These are phyloP conservation scores for Elmis aenea DNA, from an alignment of 2,888 invertebrate species.

Conservation along the genomic window DNA sequence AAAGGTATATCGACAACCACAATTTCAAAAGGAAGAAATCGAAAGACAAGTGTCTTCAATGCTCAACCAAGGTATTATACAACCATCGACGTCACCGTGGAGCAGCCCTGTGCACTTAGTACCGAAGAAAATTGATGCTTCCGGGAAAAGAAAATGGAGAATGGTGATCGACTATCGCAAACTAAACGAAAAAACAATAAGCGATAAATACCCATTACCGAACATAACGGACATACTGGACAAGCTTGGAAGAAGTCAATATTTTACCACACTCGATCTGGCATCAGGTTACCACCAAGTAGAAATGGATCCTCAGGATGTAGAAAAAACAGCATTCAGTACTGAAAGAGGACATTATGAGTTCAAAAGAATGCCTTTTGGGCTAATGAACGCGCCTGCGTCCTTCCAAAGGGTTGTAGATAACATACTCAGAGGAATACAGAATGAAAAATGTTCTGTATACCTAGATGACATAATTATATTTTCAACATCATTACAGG, in stretches of 20 bases:
- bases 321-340: slow-evolving; percentile 33
- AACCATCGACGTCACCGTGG: slow-evolving; percentile 3
- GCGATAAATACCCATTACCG: too few relatives aligned
- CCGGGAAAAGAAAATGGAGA: slow-evolving; percentile 5
- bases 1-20: slow-evolving; percentile 2
- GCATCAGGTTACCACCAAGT: slow-evolving; percentile 27
- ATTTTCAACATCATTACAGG: slow-evolving; percentile 26
- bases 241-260: too few relatives aligned
- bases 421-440: slow-evolving; percentile 29
- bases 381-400: slow-evolving; percentile 31
- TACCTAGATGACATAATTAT: slow-evolving; percentile 35
- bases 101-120: slow-evolving; percentile 1
- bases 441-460: slow-evolving; percentile 25
- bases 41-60: background rate
- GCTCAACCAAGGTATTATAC: background rate
- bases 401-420: slow-evolving; percentile 38
- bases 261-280: slow-evolving; percentile 25
- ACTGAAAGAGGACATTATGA: slow-evolving; percentile 32
- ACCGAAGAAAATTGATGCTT: slow-evolving; percentile 6
- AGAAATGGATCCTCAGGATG: slow-evolving; percentile 21
- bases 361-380: slow-evolving; percentile 35
- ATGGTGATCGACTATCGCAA: too few relatives aligned
- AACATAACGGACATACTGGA: too few relatives aligned
- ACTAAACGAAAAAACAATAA: slow-evolving; percentile 15
- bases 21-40: background rate